Conservation (phyloP, 2,797 vertebrate species). For the Anisognathus igniventris region DNA sequence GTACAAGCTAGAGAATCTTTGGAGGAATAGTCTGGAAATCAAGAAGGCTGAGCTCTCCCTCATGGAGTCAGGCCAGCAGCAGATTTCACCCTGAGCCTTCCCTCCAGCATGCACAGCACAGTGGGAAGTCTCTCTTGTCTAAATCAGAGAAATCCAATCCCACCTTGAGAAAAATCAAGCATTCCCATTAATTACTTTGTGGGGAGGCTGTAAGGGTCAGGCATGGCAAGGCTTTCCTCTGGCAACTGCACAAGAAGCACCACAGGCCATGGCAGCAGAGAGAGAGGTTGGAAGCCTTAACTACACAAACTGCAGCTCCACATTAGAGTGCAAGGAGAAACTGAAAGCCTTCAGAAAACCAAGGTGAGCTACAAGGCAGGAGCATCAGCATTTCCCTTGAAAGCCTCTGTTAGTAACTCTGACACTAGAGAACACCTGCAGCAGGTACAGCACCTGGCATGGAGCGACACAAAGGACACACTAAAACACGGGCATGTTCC, state of each 20-base stretch:
- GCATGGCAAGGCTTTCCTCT: constrained; percentile 14
- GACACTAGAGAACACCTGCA: neutral
- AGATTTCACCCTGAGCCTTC: neutral
- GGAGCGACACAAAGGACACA: neutral
- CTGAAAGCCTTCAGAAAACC: constrained; percentile 29
- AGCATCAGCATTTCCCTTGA: neutral
- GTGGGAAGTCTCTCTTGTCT: neutral
- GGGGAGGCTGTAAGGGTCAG: neutral
- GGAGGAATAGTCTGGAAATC: neutral
- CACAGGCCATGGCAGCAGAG: neutral
- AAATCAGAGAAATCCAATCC: neutral
- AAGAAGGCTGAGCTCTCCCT: neutral
- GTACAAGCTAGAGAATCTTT: neutral
- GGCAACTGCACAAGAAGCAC: constrained; percentile 12
- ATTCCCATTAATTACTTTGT: neutral
- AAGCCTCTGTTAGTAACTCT: neutral
- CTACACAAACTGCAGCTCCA: constrained; percentile 16
- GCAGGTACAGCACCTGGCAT: neutral
- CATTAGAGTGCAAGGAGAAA: neutral
- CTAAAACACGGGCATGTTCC: neutral
- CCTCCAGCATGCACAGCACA: neutral
- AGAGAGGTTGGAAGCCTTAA: constrained; percentile 37
- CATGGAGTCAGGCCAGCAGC: neutral
- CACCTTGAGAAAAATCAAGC: neutral
- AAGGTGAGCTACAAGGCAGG: neutral